phyloP scores from a whole-genome alignment of 2,113 vertebrate species.

The Tor tambroides region DNA sequence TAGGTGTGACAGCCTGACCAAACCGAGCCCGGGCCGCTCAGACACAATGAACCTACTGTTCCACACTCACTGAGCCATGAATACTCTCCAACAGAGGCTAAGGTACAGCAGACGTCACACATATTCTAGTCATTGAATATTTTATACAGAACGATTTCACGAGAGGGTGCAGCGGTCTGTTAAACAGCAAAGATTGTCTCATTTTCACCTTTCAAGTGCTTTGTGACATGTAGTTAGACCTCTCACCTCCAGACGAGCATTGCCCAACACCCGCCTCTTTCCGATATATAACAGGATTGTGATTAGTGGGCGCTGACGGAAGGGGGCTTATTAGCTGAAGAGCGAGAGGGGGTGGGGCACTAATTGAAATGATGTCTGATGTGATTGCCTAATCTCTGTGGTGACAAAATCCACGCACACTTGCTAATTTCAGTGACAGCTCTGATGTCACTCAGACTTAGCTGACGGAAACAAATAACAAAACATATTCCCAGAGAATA shows the following conservation, averaged over 20 bases:
- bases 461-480: slow-evolving; percentile 24
- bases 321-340: slow-evolving; percentile 57
- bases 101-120: background rate
- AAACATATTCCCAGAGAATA: slow-evolving; percentile 30
- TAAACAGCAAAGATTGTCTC: background rate
- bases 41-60: slow-evolving; percentile 60
- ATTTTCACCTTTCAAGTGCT: slow-evolving; percentile 45
- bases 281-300: slow-evolving; percentile 30
- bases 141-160: background rate
- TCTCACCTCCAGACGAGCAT: background rate
- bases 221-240: slow-evolving; percentile 24
- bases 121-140: slow-evolving; percentile 7
- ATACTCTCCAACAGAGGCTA: slow-evolving; percentile 23
- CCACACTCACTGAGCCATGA: slow-evolving; percentile 24
- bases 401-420: slow-evolving; percentile 49
- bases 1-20: slow-evolving; percentile 61
- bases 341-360: slow-evolving; percentile 35
- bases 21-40: slow-evolving; percentile 20
- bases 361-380: slow-evolving; percentile 60
- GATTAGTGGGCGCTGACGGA: slow-evolving; percentile 39
- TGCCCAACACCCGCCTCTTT: background rate
- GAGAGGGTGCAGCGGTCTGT: background rate
- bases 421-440: slow-evolving; percentile 49
- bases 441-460: slow-evolving; percentile 50
- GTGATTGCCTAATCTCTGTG: slow-evolving; percentile 53